Evolutionary conservation across 2,113 vertebrate genomes (phyloP), one percentile per base, ranked within the genome.

Genomic region (Syngnathoides biaculeatus): DNA sequence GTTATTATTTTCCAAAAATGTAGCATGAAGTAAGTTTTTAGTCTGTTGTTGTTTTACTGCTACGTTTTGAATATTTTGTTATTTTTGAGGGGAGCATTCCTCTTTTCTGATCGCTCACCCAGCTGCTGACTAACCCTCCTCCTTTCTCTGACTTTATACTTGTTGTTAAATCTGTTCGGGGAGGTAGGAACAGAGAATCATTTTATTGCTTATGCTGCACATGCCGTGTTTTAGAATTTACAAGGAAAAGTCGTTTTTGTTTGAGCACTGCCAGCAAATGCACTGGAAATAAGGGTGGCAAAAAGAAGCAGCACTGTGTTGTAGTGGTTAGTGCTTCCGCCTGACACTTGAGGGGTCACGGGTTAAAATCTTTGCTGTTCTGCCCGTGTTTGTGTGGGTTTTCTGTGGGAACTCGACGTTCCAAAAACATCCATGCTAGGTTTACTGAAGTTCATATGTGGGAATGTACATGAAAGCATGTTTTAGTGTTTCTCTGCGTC

Each of bases 21-120:
- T 35, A 35, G 3, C 30, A 35, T 35, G 30, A 6, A 6, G 30
- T 35, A 35, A 14, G 1, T 24, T 45, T 61, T 56, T 38, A n/a
- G n/a, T 15, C 42, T 43, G 42, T 14, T 22, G 39, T 20, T 22
- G 24, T 5, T 1, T 50, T 47, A 11, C 59, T 19, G 22, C 52
- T n/a, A n/a, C n/a, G n/a, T n/a, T n/a, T n/a, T n/a, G n/a, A n/a
- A n/a, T 83, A 73, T 89, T 81, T 64, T 19, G 3, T 11, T 53
- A 13, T 45, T 45, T 45, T 14, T 12, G 43, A 30, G 69, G 74
- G 67, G 52, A 50, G n/a, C 38, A 26, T 78, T 77, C 65, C 65
- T 72, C 77, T 69, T 77, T 69, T 43, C 79, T 82, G 68, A 89
- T 87, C 80, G 3, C n/a, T 78, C 86, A 60, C 72, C 64, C 88